Conservation (phyloP, 2,888 invertebrate genomes). For the Ditula angustiorana region DNA sequence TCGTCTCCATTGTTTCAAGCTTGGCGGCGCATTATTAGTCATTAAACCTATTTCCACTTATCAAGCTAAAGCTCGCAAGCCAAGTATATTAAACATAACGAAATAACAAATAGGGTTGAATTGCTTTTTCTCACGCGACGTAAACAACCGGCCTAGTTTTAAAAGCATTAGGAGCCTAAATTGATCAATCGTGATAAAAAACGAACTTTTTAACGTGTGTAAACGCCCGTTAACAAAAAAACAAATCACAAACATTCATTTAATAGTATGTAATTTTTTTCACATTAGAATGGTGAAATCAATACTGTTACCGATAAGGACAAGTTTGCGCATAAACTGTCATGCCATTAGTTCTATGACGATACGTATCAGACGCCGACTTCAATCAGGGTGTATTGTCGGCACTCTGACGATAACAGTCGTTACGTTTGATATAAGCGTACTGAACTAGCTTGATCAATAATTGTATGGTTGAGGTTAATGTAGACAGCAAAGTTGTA, state of each 20-base stretch:
- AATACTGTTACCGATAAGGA: neutral
- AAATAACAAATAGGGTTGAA: slow-evolving; percentile 32
- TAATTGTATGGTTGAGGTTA: neutral
- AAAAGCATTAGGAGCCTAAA: slow-evolving; percentile 31
- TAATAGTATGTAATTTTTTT: slow-evolving; percentile 1
- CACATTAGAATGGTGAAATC: neutral
- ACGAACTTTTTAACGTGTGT: neutral
- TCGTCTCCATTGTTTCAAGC: slow-evolving; percentile 31
- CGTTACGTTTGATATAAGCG: neutral
- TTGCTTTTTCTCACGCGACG: slow-evolving; percentile 28
- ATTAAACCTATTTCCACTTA: slow-evolving; percentile 31
- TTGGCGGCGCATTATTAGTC: slow-evolving; percentile 25
- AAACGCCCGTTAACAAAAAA: neutral
- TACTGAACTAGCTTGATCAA: neutral
- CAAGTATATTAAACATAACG: slow-evolving; percentile 22
- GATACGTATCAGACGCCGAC: neutral
- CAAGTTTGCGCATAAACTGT: neutral
- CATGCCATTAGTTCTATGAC: slow-evolving; percentile 6
- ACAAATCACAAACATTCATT: neutral
- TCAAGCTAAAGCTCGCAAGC: slow-evolving; percentile 16
- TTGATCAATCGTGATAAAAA: slow-evolving; percentile 34
- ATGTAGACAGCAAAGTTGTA: neutral
- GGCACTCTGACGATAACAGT: neutral
- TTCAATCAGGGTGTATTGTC: neutral
- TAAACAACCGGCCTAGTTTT: slow-evolving; percentile 28